phyloP scores from a whole-genome alignment of 2,113 vertebrate species.

The Tupaia chinensis region DNA sequence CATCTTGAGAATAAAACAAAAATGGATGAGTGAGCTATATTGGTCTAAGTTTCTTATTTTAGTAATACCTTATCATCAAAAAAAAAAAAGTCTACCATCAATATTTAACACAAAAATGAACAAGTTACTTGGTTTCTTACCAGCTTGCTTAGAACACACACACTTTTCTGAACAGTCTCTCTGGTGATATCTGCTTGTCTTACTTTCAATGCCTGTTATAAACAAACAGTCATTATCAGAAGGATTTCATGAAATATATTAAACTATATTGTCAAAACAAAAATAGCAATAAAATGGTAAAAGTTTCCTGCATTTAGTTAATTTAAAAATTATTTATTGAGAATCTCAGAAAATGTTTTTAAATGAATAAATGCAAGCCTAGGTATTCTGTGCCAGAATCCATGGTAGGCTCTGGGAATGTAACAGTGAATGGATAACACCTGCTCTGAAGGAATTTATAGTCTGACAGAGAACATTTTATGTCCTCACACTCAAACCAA shows the following conservation, averaged over 20 bases:
- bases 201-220: slow-evolving; percentile 94
- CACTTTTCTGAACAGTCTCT: slow-evolving; percentile 99
- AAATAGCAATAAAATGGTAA: not conserved
- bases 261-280: slow-evolving; percentile 31
- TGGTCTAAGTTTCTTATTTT: not conserved
- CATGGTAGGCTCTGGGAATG: not conserved
- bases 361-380: not conserved
- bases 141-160: slow-evolving; percentile 98
- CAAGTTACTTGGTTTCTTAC: slow-evolving; percentile 90
- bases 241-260: slow-evolving; percentile 45
- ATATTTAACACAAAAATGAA: not conserved
- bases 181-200: slow-evolving; percentile 97
- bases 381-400: not conserved
- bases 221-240: slow-evolving; percentile 72
- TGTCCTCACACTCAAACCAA: not conserved
- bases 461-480: not conserved
- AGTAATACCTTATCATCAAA: not conserved
- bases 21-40: not conserved
- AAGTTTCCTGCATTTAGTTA: slow-evolving; percentile 27
- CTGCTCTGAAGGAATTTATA: not conserved
- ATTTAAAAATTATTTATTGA: not conserved
- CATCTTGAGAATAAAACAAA: slow-evolving; percentile 41
- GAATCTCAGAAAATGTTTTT: slow-evolving; percentile 2
- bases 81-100: slow-evolving; percentile 7
- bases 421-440: not conserved